Conservation (phyloP, 2,888 invertebrate species). For the Cataglyphis rosenhaueri region DNA sequence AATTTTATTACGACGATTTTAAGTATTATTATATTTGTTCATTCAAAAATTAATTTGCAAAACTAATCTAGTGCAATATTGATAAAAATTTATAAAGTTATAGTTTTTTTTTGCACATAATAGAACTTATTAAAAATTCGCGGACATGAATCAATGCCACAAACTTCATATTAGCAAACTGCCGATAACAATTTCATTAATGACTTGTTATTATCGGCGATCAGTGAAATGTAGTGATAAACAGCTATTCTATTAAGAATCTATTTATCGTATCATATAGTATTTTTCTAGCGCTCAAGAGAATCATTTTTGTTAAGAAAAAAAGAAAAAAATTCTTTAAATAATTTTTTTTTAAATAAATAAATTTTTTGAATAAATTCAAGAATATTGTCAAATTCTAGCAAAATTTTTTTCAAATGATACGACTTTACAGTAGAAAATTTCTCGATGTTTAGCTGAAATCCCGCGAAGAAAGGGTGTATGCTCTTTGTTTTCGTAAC, state of each 20-base stretch:
- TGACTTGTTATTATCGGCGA: conserved; percentile 58
- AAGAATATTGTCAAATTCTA: not conserved
- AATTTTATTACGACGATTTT: not conserved
- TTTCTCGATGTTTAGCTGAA: conserved; percentile 8
- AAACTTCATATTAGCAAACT: conserved; percentile 52
- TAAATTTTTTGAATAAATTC: not conserved
- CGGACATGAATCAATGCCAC: conserved; percentile 15
- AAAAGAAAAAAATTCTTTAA: conserved; percentile 13
- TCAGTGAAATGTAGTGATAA: conserved; percentile 23
- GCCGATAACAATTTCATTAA: conserved; percentile 26
- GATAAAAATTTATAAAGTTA: not conserved
- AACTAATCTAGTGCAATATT: not conserved
- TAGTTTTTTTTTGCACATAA: not conserved
- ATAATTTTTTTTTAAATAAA: not conserved
- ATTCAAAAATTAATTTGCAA: not conserved
- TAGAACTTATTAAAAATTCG: not conserved
- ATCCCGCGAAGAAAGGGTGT: conserved; percentile 48
- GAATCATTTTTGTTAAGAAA: conserved; percentile 33
- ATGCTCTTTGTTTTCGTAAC: conserved; percentile 68
- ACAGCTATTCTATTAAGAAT: conserved; percentile 49
- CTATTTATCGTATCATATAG: conserved; percentile 19
- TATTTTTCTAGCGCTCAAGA: conserved; percentile 35
- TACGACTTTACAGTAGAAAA: not conserved
- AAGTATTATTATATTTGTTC: not conserved
- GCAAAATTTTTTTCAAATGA: not conserved